Evolutionary conservation across 2,797 vertebrate species (phyloP).

Genomic region (Sebastes dallii): DNA sequence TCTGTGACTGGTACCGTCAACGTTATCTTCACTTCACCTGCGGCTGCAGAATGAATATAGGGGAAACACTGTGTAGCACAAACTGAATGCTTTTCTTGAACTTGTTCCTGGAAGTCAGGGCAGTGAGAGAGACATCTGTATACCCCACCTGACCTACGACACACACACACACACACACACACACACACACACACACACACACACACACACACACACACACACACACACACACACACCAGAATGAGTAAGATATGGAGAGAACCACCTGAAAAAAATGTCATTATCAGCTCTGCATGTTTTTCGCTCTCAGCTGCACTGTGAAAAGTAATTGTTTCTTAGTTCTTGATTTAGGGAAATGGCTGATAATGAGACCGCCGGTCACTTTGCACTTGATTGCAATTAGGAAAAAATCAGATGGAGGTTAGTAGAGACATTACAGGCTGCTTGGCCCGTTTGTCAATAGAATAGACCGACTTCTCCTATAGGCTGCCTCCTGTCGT

Average conservation of each 20-base stretch:
- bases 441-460: slow-evolving; percentile 64
- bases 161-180: not conserved
- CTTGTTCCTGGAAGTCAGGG: slow-evolving; percentile 42
- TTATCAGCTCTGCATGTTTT: slow-evolving; percentile 57
- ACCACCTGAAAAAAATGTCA: slow-evolving; percentile 25
- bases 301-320: slow-evolving; percentile 41
- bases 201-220: not conserved
- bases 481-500: not conserved
- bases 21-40: not conserved
- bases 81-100: slow-evolving; percentile 60
- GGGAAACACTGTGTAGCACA: slow-evolving; percentile 29
- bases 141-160: slow-evolving; percentile 23
- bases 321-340: slow-evolving; percentile 72
- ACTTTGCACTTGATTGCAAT: slow-evolving; percentile 77
- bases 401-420: slow-evolving; percentile 75
- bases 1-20: too few species aligned
- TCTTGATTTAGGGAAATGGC: slow-evolving; percentile 72
- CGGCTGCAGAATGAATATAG: not conserved
- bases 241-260: slow-evolving; percentile 36
- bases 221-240: not conserved
- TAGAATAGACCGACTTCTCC: slow-evolving; percentile 62
- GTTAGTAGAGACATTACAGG: slow-evolving; percentile 64
- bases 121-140: slow-evolving; percentile 44
- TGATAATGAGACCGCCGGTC: slow-evolving; percentile 77
- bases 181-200: not conserved